Conservation (phyloP, 2,797 vertebrate genomes). For the Sebastolobus altivelis region DNA sequence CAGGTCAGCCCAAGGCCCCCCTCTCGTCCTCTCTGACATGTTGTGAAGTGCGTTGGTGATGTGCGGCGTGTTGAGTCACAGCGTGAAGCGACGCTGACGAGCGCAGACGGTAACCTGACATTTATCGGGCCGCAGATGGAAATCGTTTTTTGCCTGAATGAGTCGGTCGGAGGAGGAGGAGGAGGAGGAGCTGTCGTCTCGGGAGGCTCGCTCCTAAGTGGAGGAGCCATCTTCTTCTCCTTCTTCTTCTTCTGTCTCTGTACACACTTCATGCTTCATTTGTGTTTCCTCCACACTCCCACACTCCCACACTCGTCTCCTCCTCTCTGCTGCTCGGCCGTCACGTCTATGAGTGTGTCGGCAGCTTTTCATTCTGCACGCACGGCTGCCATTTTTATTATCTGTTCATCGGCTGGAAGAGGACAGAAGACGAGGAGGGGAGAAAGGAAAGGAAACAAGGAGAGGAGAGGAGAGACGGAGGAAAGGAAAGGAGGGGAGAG, state of each 20-base stretch:
- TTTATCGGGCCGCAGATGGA: conserved; percentile 46
- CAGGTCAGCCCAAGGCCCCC: conserved; percentile 20
- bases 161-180: conserved; percentile 31
- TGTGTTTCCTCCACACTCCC: conserved; percentile 53
- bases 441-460: neutral
- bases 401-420: neutral
- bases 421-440: neutral
- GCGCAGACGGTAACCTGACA: conserved; percentile 42
- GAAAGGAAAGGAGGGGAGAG: neutral
- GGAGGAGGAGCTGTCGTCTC: conserved; percentile 45
- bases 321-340: conserved; percentile 20
- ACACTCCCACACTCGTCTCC: conserved; percentile 53
- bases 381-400: conserved; percentile 7
- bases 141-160: conserved; percentile 45
- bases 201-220: conserved; percentile 24
- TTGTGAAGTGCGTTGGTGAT: conserved; percentile 38
- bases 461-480: neutral
- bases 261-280: conserved; percentile 63
- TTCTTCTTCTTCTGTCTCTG: conserved; percentile 38
- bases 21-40: conserved; percentile 29
- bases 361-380: conserved; percentile 16
- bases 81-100: conserved; percentile 31
- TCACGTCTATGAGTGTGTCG: conserved; percentile 44
- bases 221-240: conserved; percentile 42
- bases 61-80: conserved; percentile 45